phyloP scores from a whole-genome alignment of 2,113 vertebrate genomes.

The Phalacrocorax aristotelis region DNA sequence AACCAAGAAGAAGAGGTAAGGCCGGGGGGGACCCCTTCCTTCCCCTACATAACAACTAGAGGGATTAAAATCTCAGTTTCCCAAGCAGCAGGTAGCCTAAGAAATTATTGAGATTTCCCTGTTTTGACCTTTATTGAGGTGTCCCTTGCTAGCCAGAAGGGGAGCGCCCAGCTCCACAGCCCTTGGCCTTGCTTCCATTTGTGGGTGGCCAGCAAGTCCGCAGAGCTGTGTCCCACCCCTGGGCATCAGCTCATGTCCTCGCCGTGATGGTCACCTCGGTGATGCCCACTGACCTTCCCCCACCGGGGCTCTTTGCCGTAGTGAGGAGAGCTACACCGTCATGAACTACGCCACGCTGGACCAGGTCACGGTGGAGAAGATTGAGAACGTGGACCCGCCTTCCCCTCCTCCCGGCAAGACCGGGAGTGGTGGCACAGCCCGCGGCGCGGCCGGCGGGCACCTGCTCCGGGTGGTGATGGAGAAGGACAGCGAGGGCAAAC shows the following conservation, averaged over 20 bases:
- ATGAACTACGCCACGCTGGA: slow-evolving; percentile 87
- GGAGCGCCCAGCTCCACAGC: fast-evolving
- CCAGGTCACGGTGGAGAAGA: slow-evolving; percentile 79
- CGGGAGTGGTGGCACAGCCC: background rate
- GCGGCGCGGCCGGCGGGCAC: slow-evolving; percentile 21
- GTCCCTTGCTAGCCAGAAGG: background rate
- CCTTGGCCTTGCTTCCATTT: too few species aligned
- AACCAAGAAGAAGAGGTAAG: slow-evolving; percentile 92
- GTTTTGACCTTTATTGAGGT: fast-evolving
- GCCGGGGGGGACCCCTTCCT: background rate
- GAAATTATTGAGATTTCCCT: fast-evolving
- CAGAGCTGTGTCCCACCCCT: background rate
- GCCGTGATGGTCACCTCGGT: fast-evolving
- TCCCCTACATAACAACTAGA: too few species aligned
- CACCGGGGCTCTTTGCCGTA: background rate
- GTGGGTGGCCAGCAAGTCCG: background rate
- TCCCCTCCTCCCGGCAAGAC: slow-evolving; percentile 6
- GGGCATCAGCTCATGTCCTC: background rate
- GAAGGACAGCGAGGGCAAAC: slow-evolving; percentile 84
- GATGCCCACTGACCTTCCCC: background rate
- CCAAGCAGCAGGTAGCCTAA: fast-evolving
- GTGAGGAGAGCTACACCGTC: slow-evolving; percentile 88
- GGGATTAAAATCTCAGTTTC: fast-evolving
- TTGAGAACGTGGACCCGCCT: slow-evolving; percentile 62
- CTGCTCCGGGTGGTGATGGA: slow-evolving; percentile 83